phyloP scores from a whole-genome alignment of 2,888 invertebrate genomes.

The Rhagium mordax region DNA sequence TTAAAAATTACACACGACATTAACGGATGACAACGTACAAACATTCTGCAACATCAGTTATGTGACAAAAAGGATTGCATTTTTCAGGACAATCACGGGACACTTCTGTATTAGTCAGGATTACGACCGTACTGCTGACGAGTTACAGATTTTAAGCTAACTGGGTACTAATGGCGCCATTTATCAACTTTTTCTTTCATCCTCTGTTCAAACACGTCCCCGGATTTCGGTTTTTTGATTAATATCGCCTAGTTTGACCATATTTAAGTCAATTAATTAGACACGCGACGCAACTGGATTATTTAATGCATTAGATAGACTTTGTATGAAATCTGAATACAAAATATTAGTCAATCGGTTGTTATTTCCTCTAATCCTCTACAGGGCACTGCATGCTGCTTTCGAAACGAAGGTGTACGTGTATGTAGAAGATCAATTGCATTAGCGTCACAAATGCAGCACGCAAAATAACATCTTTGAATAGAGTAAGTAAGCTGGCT shows the following conservation, averaged over 20 bases:
- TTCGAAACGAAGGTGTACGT: too few relatives aligned
- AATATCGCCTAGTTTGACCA: slow-evolving; percentile 51
- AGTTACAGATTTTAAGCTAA: slow-evolving; percentile 64
- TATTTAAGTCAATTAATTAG: neutral
- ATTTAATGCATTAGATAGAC: neutral
- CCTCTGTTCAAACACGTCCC: slow-evolving; percentile 60
- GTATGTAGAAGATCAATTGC: too few relatives aligned
- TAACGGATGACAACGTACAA: neutral
- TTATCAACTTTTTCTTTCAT: slow-evolving; percentile 63
- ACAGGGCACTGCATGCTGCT: too few relatives aligned
- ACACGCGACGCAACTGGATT: neutral
- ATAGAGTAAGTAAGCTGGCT: too few relatives aligned
- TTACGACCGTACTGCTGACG: slow-evolving; percentile 55
- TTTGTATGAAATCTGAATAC: too few relatives aligned
- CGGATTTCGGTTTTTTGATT: slow-evolving; percentile 54
- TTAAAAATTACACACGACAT: neutral
- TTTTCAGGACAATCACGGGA: slow-evolving; percentile 52
- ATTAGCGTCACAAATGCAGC: too few relatives aligned
- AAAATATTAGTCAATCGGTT: too few relatives aligned
- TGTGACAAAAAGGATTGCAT: slow-evolving; percentile 49
- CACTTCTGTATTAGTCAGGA: slow-evolving; percentile 60
- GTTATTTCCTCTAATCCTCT: too few relatives aligned
- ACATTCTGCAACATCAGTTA: neutral
- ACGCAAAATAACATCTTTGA: too few relatives aligned
- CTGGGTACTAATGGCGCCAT: slow-evolving; percentile 64